Percentiles rank a stretch among this genome's conserved stretches.
These are phyloP conservation scores for Parnassius apollo DNA, from an alignment of 2,888 invertebrate species.

Conservation along the genomic window DNA sequence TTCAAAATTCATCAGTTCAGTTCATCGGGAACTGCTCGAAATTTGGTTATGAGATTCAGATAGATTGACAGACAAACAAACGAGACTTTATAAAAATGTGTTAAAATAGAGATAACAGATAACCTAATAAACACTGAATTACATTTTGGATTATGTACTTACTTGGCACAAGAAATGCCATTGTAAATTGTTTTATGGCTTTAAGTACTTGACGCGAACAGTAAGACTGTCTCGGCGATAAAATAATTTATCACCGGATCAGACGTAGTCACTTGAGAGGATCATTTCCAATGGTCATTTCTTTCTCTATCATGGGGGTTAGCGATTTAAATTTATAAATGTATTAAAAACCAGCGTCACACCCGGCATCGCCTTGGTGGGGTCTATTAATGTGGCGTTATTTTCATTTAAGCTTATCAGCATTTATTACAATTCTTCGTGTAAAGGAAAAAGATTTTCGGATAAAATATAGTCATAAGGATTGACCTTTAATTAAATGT, in stretches of 20 bases:
- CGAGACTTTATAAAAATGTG: no score
- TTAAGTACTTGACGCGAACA: constrained; percentile 15
- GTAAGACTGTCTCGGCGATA: constrained; percentile 21
- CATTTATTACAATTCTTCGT: no score
- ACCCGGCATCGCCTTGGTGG: not conserved
- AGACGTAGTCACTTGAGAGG: constrained; percentile 29
- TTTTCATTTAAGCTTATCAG: no score
- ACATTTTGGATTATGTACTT: constrained; percentile 8
- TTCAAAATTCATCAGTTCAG: no score
- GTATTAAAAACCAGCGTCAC: not conserved
- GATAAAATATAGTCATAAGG: no score
- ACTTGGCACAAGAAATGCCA: not conserved
- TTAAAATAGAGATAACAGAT: not conserved
- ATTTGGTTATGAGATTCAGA: no score
- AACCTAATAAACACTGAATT: constrained; percentile 7
- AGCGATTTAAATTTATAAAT: not conserved
- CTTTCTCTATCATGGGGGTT: constrained; percentile 28
- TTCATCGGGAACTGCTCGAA: no score
- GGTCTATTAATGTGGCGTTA: no score
- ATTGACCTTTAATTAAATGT: no score
- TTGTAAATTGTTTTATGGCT: constrained; percentile 21
- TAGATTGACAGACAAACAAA: no score
- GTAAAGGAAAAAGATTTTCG: no score
- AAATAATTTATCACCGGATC: constrained; percentile 33
- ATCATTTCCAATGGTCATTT: constrained; percentile 28